These are phyloP conservation scores for Zaprionus inermis DNA, from an alignment of 1,140 invertebrate genomes.

Conservation along the genomic window DNA sequence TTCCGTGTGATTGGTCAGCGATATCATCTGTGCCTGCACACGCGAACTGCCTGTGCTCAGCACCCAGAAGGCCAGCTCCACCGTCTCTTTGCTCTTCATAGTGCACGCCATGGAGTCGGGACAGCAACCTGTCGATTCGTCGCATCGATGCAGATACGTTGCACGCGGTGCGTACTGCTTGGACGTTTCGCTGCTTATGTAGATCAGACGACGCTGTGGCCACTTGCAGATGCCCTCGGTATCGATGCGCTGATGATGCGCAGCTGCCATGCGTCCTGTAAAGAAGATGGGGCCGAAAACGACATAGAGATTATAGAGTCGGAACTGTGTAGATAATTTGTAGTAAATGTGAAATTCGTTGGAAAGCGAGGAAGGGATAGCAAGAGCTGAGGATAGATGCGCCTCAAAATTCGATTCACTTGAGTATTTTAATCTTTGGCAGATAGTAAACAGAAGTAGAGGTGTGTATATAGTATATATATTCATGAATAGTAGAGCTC, in stretches of 20 bases:
- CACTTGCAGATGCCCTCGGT: constrained; percentile 29
- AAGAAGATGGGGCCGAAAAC: not conserved
- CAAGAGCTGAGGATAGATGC: too few species aligned
- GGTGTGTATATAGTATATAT: too few species aligned
- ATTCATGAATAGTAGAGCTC: too few species aligned
- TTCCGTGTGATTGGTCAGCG: constrained; percentile 70
- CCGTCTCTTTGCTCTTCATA: constrained; percentile 50
- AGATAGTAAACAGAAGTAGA: too few species aligned
- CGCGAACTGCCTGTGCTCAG: not conserved
- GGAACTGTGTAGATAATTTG: too few species aligned
- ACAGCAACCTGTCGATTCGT: constrained; percentile 90
- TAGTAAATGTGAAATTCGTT: too few species aligned
- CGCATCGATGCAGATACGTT: constrained; percentile 90
- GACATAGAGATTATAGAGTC: not conserved
- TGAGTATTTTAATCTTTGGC: too few species aligned
- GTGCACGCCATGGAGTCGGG: constrained; percentile 86
- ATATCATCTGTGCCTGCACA: constrained; percentile 11
- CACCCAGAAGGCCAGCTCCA: constrained; percentile 58
- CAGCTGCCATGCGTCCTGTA: constrained; percentile 16
- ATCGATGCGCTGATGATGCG: constrained; percentile 23
- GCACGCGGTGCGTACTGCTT: constrained; percentile 89
- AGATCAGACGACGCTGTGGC: constrained; percentile 56
- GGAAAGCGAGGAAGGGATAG: too few species aligned
- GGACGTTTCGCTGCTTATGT: constrained; percentile 81
- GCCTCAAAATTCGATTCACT: too few species aligned